Evolutionary conservation across 2,888 invertebrate genomes (phyloP).

Genomic region (Hartigia nigra): DNA sequence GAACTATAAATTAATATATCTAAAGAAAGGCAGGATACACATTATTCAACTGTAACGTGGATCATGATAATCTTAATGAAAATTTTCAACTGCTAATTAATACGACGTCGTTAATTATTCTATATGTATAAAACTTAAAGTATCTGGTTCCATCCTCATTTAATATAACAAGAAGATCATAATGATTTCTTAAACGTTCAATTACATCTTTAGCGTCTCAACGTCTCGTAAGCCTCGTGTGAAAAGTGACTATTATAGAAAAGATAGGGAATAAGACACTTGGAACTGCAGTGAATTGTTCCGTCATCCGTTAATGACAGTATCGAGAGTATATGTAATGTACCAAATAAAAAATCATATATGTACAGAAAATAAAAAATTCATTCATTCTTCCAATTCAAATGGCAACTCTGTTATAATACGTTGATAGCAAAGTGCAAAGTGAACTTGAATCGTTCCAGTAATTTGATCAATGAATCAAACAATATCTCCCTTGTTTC

Average conservation of each 20-base stretch:
- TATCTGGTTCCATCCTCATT: background rate
- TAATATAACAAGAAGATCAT: too few species aligned
- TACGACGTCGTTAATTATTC: background rate
- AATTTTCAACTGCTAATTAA: background rate
- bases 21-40: background rate
- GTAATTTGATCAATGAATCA: background rate
- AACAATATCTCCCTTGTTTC: background rate
- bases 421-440: background rate
- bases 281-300: too few species aligned
- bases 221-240: too few species aligned
- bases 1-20: background rate
- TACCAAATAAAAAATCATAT: background rate
- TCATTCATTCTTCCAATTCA: background rate
- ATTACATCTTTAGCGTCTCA: too few species aligned
- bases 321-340: background rate
- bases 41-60: background rate
- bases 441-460: background rate
- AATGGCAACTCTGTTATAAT: background rate
- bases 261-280: too few species aligned
- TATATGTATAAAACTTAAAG: background rate
- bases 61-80: background rate
- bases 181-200: too few species aligned
- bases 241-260: too few species aligned
- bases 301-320: background rate
- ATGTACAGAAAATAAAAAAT: background rate